These are phyloP conservation scores for Endomychus coccineus DNA, from an alignment of 2,888 invertebrate species.

Conservation along the genomic window DNA sequence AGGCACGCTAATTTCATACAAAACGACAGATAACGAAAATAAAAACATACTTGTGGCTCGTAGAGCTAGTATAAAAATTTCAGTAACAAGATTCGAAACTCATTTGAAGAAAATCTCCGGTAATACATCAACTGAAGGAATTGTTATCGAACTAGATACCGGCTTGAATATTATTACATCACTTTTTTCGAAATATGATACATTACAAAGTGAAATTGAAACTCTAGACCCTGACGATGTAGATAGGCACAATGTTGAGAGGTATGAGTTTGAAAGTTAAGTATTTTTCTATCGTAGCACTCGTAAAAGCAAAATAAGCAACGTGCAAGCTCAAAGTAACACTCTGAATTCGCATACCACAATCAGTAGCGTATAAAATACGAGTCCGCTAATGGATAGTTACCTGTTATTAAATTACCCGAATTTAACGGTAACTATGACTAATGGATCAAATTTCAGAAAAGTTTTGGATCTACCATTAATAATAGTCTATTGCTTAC, in stretches of 20 bases:
- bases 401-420: conserved; percentile 2
- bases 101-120: conserved; percentile 1
- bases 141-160: background rate
- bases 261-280: background rate
- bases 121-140: background rate
- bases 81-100: conserved; percentile 2
- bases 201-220: conserved; percentile 3
- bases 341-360: background rate
- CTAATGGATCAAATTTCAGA: conserved; percentile 2
- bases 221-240: background rate
- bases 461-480: background rate
- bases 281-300: background rate
- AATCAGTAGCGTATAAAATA: background rate
- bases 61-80: conserved; percentile 5
- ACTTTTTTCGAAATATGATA: conserved; percentile 2
- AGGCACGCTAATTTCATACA: too few species aligned
- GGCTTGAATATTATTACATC: conserved; percentile 3
- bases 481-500: conserved; percentile 1
- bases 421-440: conserved; percentile 1
- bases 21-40: too few species aligned
- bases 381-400: background rate
- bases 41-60: background rate
- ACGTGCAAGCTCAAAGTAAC: too few species aligned
- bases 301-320: conserved; percentile 1
- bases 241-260: background rate